Percentiles rank a stretch among this genome's conserved stretches.
These are phyloP conservation scores for Erebia epiphron DNA, from an alignment of 2,888 invertebrate genomes.

Conservation along the genomic window DNA sequence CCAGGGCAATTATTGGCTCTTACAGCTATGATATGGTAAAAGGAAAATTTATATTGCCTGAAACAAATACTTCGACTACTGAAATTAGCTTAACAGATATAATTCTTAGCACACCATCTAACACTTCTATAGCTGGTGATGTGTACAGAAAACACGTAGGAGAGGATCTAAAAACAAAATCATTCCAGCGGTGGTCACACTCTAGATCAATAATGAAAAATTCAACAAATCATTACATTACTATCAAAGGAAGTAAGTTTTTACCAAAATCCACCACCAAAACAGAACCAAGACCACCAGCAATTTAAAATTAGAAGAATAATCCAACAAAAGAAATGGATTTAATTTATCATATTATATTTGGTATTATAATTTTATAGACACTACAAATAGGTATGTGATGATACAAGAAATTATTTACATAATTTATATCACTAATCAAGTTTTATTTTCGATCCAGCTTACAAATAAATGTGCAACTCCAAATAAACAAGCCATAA, in stretches of 20 bases:
- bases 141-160: slow-evolving; percentile 26
- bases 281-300: no score
- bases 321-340: no score
- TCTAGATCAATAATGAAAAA: slow-evolving; percentile 6
- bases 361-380: no score
- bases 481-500: slow-evolving; percentile 59
- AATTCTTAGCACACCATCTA: slow-evolving; percentile 19
- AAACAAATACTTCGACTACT: slow-evolving; percentile 17
- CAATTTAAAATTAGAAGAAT: background rate
- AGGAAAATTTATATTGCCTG: slow-evolving; percentile 45
- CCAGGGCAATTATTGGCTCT: slow-evolving; percentile 59
- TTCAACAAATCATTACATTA: slow-evolving; percentile 11
- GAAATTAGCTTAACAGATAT: slow-evolving; percentile 25
- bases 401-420: slow-evolving; percentile 7
- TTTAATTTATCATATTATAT: background rate
- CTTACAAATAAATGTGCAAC: slow-evolving; percentile 54
- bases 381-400: background rate
- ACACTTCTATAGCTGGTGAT: slow-evolving; percentile 5
- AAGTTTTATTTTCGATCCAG: slow-evolving; percentile 42
- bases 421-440: slow-evolving; percentile 18
- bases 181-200: slow-evolving; percentile 7
- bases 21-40: slow-evolving; percentile 49
- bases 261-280: background rate
- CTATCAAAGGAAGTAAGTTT: background rate
- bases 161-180: slow-evolving; percentile 10